A percentile compares a stretch with the other conserved stretches of the same genome.
Conservation (phyloP, 2,888 invertebrate genomes). For the Lasioglossum lativentre region DNA sequence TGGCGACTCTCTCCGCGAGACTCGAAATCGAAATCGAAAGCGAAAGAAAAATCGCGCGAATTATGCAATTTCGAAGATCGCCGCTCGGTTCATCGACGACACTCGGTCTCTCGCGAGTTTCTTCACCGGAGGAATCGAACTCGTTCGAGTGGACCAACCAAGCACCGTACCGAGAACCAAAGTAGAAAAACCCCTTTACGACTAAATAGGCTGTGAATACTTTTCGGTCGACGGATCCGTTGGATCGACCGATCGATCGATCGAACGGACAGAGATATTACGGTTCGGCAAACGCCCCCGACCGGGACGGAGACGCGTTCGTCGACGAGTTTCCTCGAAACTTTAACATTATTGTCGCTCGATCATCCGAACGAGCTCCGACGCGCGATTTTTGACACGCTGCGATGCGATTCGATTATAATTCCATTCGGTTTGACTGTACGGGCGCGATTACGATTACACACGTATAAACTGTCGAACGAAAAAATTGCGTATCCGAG, state of each 20-base stretch:
- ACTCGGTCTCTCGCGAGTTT: background rate
- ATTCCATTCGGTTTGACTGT: background rate
- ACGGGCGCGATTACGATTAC: background rate
- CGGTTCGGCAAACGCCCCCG: background rate
- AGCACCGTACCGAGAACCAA: slow-evolving; percentile 34
- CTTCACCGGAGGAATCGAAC: background rate
- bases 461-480: background rate
- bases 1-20: background rate
- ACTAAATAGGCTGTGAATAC: slow-evolving; percentile 58
- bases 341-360: background rate
- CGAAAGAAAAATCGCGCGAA: background rate
- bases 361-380: background rate
- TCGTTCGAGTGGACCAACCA: background rate
- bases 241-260: slow-evolving; percentile 18
- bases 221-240: slow-evolving; percentile 15
- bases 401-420: background rate
- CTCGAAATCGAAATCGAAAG: background rate
- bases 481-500: background rate
- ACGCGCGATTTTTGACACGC: background rate
- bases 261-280: background rate
- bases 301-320: background rate
- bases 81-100: background rate
- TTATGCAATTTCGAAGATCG: background rate
- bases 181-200: slow-evolving; percentile 29
- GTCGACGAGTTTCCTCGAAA: background rate